phyloP scores from a whole-genome alignment of 30 jellyfish, hydroid and myxozoan species.

The Pelagia noctiluca region DNA sequence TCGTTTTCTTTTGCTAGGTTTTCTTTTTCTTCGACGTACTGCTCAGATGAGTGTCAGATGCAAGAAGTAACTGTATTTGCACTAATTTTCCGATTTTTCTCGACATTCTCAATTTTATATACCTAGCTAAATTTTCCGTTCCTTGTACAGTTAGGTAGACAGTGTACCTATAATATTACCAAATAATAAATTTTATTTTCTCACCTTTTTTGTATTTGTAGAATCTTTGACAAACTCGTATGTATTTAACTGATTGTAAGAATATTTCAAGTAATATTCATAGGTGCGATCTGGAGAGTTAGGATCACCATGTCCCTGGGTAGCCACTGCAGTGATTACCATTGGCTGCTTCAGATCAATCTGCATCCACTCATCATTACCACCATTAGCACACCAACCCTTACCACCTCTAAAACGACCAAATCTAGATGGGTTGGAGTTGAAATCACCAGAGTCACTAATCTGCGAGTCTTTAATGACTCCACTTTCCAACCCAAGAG shows the following conservation, averaged over 20 bases:
- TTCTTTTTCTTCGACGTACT: too few relatives aligned
- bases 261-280: constrained; percentile 35
- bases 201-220: constrained; percentile 21
- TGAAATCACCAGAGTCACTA: neutral
- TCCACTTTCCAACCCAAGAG: constrained; percentile 69
- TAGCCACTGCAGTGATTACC: constrained; percentile 50
- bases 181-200: too few relatives aligned
- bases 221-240: constrained; percentile 23
- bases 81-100: neutral
- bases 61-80: neutral
- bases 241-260: neutral
- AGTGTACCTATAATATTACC: too few relatives aligned
- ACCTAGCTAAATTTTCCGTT: neutral
- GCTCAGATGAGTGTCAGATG: too few relatives aligned
- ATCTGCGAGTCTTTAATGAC: constrained; percentile 54
- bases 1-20: too few relatives aligned
- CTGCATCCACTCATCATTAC: constrained; percentile 35
- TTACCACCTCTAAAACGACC: constrained; percentile 19
- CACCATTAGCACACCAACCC: constrained; percentile 65
- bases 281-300: constrained; percentile 20
- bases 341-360: constrained; percentile 54
- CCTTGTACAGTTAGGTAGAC: too few relatives aligned
- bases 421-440: constrained; percentile 12
- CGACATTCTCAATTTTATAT: neutral
- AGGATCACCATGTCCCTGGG: constrained; percentile 37